phyloP scores from a whole-genome alignment of 2,113 vertebrate genomes.

The Oryzias woworae region DNA sequence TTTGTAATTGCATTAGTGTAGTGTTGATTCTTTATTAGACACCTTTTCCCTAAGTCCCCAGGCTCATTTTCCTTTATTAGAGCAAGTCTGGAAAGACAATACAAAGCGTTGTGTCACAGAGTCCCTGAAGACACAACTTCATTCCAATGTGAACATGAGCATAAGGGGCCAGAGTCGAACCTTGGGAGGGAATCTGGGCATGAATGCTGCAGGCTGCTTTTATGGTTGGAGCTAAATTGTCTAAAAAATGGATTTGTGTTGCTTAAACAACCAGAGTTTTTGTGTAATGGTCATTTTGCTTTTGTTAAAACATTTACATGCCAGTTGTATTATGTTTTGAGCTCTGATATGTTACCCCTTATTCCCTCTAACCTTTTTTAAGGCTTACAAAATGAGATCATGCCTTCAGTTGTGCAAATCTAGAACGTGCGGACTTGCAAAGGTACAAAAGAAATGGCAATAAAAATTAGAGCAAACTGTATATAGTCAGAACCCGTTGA shows the following conservation, averaged over 20 bases:
- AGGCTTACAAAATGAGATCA: too few relatives aligned
- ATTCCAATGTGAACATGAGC: constrained; percentile 31
- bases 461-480: too few relatives aligned
- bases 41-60: constrained; percentile 57
- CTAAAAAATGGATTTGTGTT: not conserved
- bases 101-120: constrained; percentile 18
- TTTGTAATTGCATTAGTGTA: constrained; percentile 61
- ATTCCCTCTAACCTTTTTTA: too few relatives aligned
- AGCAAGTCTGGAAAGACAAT: constrained; percentile 49
- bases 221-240: not conserved
- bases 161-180: constrained; percentile 34
- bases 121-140: constrained; percentile 43
- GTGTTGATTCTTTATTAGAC: constrained; percentile 65
- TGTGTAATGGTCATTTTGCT: too few relatives aligned
- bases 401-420: too few relatives aligned
- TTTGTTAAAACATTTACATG: too few relatives aligned
- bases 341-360: too few relatives aligned
- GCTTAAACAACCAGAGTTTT: too few relatives aligned
- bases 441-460: too few relatives aligned
- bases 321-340: too few relatives aligned
- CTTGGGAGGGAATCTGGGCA: constrained; percentile 16
- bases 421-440: too few relatives aligned
- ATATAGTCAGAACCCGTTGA: too few relatives aligned
- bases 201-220: not conserved
- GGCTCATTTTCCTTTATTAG: constrained; percentile 67